Conservation (phyloP, 2,113 vertebrate genomes). For the Perccottus glenii region DNA sequence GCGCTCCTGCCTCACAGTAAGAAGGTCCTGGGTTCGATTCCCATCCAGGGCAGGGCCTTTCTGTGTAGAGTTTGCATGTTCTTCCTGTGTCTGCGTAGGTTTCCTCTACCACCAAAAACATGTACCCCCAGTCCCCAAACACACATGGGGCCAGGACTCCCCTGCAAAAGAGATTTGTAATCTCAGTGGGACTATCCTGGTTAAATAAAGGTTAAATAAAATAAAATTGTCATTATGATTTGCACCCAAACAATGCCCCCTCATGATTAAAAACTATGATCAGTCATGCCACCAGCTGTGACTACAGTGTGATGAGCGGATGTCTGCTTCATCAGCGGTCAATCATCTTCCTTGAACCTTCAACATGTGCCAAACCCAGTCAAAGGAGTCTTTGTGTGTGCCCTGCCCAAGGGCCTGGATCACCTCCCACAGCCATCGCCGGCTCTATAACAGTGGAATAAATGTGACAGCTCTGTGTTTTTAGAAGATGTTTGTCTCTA, state of each 20-base stretch:
- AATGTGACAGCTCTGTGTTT: slow-evolving; percentile 44
- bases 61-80: too few species aligned
- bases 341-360: neutral
- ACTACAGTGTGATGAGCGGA: slow-evolving; percentile 18
- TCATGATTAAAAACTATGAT: neutral
- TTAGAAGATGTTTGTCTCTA: slow-evolving; percentile 14
- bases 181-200: too few species aligned
- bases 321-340: neutral
- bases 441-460: slow-evolving; percentile 15
- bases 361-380: slow-evolving; percentile 40
- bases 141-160: too few species aligned
- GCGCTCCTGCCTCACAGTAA: too few species aligned
- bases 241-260: neutral
- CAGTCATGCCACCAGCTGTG: slow-evolving; percentile 7
- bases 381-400: slow-evolving; percentile 17
- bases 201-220: too few species aligned
- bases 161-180: too few species aligned
- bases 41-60: too few species aligned
- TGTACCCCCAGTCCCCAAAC: too few species aligned
- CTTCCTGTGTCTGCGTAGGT: too few species aligned
- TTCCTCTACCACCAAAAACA: too few species aligned
- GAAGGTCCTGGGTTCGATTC: too few species aligned
- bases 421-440: slow-evolving; percentile 4
- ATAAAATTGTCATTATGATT: neutral
- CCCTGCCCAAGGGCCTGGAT: neutral